Base-by-base conservation (phyloP, 2,113 vertebrate species). In the Alligator mississippiensis region DNA sequence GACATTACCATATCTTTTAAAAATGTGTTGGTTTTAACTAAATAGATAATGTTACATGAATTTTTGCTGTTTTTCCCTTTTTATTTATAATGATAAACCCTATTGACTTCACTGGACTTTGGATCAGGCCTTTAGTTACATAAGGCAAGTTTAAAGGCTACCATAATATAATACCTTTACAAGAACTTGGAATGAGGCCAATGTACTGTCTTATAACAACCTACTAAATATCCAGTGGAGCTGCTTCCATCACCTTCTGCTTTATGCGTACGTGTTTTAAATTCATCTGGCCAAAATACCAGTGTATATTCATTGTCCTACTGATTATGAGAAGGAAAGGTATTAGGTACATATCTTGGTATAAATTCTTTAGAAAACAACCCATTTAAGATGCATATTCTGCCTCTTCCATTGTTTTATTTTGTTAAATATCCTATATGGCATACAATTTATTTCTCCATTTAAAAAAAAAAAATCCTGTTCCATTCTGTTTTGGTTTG, bases 401-500 rank as follows among this genome's bases (percentile, higher is more conserved):
- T 95, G 84, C 54, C 55, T 94, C 80, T 38, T 76, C 62, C 54
- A 12, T 97, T 94, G 4, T 90, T 95, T 94, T 85, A 74, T 94
- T 93, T 95, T 93, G 90, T 92, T 96, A 96, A 97, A 94, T 95
- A 95, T 82, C 85, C 91, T 95, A 89, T 57, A 66, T 57, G 54
- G 93, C 95, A 87, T 95, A 97, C 74, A 96, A 97, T 96, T 98
- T 97, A 93, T 28, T 97, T 96, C 94, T 96, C 84, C 77, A 94
- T 97, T 94, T 3, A 93, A 92, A 96, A 95, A 93, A 92, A 93
- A 68, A 16, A 4, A 7, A 21, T 62, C 74, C 89, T 81, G 58
- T 89, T 95, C 96, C 85, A 89, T 98, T 98, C 96, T 98, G 98
- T 98, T 98, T 98, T 98, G 97, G 97, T 98, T 98, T 98, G 97